Percentiles rank a stretch among this genome's conserved stretches.
Evolutionary conservation across 2,113 vertebrate genomes (phyloP).

Genomic region (Neofelis nebulosa): DNA sequence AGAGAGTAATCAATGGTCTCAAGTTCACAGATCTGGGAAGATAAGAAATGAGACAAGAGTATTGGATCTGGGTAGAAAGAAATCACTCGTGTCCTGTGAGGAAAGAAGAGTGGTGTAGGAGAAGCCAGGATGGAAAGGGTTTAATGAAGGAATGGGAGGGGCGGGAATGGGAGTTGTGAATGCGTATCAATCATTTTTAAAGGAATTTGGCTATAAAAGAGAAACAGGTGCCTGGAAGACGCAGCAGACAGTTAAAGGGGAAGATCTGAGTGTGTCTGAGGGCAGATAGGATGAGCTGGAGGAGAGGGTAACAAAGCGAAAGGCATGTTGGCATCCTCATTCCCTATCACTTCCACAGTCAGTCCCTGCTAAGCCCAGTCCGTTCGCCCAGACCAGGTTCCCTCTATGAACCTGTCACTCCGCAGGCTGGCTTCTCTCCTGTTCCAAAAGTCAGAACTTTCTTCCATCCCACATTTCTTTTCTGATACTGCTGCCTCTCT

Average conservation of each 20-base stretch:
- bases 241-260: not conserved
- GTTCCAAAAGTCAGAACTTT: not conserved
- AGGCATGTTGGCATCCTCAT: not conserved
- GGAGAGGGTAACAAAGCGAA: not conserved
- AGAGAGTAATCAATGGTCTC: conserved; percentile 39
- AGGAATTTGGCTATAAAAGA: conserved; percentile 12
- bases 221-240: not conserved
- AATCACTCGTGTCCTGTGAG: not conserved
- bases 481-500: not conserved
- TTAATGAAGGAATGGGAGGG: not conserved
- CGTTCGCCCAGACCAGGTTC: not conserved
- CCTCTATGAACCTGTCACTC: not conserved
- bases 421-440: not conserved
- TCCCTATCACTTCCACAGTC: not conserved
- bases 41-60: conserved; percentile 48
- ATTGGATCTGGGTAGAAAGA: conserved; percentile 26
- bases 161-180: not conserved
- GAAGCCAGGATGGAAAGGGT: not conserved
- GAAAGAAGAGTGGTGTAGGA: not conserved
- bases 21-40: conserved; percentile 32
- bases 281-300: not conserved
- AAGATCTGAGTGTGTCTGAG: not conserved
- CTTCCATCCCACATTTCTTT: not conserved
- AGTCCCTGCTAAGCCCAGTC: not conserved
- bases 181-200: not conserved